A percentile compares a stretch with the other conserved stretches of the same genome.
Conservation (phyloP, 2,888 invertebrate species). For the Mythimna pallens region DNA sequence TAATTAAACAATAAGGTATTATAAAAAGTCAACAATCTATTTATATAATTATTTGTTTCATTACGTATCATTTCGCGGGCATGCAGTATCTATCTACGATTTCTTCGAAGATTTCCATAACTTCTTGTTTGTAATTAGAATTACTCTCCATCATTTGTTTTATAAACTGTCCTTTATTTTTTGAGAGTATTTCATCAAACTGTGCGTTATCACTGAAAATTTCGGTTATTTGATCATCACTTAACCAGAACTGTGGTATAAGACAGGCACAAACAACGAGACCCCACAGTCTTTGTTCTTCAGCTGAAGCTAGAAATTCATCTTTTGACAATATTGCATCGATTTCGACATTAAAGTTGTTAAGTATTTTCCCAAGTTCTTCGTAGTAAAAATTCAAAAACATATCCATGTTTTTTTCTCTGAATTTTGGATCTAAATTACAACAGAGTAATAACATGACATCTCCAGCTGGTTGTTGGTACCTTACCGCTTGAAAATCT, state of each 20-base stretch:
- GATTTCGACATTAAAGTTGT: conserved; percentile 78
- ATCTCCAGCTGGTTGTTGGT: conserved; percentile 92
- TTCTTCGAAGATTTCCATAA: conserved; percentile 90
- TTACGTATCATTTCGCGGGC: not conserved
- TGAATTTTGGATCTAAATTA: conserved; percentile 85
- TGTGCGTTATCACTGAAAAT: conserved; percentile 85
- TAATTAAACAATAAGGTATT: not conserved
- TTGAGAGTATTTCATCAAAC: conserved; percentile 89
- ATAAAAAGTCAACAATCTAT: not conserved
- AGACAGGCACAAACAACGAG: conserved; percentile 90
- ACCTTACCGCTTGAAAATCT: conserved; percentile 93
- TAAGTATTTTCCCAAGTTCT: conserved; percentile 83
- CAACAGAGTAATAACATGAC: conserved; percentile 90
- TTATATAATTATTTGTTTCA: not conserved
- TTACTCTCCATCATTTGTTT: conserved; percentile 89
- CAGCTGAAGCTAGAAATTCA: conserved; percentile 84
- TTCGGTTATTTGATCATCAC: conserved; percentile 84
- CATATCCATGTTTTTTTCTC: conserved; percentile 85
- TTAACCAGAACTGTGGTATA: conserved; percentile 88
- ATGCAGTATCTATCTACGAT: conserved; percentile 87
- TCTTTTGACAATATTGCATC: conserved; percentile 80
- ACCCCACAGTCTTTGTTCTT: conserved; percentile 88
- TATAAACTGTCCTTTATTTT: conserved; percentile 89
- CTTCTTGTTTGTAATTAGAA: conserved; percentile 84
- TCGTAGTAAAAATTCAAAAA: conserved; percentile 91